These are phyloP conservation scores for Abramis brama DNA, from an alignment of 2,113 vertebrate species.

Conservation along the genomic window DNA sequence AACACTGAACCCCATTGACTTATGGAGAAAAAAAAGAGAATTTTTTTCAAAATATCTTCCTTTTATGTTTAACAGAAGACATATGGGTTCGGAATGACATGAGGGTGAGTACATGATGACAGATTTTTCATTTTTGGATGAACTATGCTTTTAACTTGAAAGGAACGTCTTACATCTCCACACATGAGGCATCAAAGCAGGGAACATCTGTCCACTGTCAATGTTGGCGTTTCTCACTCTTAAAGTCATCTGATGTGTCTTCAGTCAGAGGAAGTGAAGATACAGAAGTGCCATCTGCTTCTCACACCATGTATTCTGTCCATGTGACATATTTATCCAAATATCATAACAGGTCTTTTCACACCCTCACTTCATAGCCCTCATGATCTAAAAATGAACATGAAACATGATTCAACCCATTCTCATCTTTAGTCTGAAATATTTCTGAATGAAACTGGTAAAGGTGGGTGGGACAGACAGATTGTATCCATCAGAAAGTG, in stretches of 20 bases:
- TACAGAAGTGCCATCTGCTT: conserved; percentile 60
- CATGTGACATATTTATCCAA: not conserved
- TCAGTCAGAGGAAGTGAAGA: conserved; percentile 30
- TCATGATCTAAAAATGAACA: not conserved
- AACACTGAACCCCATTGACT: not conserved
- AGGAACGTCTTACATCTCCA: not conserved
- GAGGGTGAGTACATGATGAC: not conserved
- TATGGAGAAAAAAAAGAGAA: not conserved
- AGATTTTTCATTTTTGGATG: not conserved
- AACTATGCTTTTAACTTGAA: conserved; percentile 5
- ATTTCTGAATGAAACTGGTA: not conserved
- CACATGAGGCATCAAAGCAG: conserved; percentile 31
- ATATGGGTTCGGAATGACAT: not conserved
- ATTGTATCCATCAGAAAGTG: not conserved
- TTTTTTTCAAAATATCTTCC: too few relatives aligned
- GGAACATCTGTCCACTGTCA: conserved; percentile 43
- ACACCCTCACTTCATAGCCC: not conserved
- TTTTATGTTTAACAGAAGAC: not conserved
- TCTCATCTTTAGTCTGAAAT: not conserved
- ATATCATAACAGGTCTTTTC: not conserved
- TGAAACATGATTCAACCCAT: not conserved
- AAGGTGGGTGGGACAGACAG: not conserved
- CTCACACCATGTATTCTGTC: conserved; percentile 51
- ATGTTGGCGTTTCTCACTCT: conserved; percentile 16
- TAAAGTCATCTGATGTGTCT: conserved; percentile 14